phyloP scores from a whole-genome alignment of 2,888 invertebrate genomes.

The Drymonia ruficornis region DNA sequence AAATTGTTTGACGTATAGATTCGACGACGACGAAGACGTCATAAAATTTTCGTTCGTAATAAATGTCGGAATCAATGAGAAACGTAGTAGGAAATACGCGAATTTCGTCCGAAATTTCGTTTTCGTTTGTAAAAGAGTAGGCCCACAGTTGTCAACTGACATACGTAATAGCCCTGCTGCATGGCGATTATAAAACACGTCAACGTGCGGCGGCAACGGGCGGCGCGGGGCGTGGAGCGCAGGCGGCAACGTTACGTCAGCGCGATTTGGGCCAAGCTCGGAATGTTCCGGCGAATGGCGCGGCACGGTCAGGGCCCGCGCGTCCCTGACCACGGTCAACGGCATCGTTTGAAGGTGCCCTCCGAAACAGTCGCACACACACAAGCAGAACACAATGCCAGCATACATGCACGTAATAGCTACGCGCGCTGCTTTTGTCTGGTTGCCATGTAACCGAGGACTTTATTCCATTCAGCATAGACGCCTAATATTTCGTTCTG shows the following conservation, averaged over 20 bases:
- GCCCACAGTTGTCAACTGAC: too few species aligned
- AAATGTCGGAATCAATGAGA: too few species aligned
- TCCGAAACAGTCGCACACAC: constrained; percentile 37
- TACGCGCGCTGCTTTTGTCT: constrained; percentile 9
- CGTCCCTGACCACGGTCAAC: constrained; percentile 83
- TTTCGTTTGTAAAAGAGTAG: too few species aligned
- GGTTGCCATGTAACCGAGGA: constrained; percentile 9
- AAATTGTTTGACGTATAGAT: too few species aligned
- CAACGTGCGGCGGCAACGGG: background rate
- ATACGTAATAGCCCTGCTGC: background rate
- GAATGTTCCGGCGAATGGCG: constrained; percentile 47
- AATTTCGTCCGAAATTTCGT: too few species aligned
- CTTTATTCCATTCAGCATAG: background rate
- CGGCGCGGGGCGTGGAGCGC: too few species aligned
- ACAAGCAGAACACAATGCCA: constrained; percentile 17
- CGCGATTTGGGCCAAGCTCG: constrained; percentile 48
- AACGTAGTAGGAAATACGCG: too few species aligned
- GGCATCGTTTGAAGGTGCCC: constrained; percentile 80
- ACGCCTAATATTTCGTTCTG: background rate
- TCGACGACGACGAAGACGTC: too few species aligned
- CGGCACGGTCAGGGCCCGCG: constrained; percentile 64
- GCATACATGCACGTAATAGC: constrained; percentile 12
- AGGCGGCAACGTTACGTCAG: constrained; percentile 47
- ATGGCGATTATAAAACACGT: background rate
- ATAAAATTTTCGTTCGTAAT: too few species aligned